phyloP scores from a whole-genome alignment of 1,140 invertebrate genomes.

The Drosophila kanapiae region DNA sequence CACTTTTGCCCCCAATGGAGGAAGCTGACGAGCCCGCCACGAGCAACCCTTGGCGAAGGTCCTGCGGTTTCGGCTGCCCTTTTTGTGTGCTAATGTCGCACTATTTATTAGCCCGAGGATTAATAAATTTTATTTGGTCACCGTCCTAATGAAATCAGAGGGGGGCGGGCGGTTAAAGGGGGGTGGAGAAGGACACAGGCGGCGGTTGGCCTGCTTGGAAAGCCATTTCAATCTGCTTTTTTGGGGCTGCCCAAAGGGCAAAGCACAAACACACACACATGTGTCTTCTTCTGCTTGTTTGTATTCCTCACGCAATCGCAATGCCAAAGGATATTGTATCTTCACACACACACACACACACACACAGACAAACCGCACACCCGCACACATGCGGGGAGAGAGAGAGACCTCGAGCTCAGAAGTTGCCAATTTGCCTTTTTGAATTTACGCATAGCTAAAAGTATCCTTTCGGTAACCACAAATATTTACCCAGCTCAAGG shows the following conservation, averaged over 20 bases:
- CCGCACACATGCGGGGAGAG: constrained; percentile 13
- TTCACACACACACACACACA: constrained; percentile 50
- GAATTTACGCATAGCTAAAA: constrained; percentile 83
- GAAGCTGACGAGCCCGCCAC: constrained; percentile 2
- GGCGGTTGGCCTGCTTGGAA: constrained; percentile 1
- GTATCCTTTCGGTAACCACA: constrained; percentile 83
- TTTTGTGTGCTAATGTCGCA: constrained; percentile 69
- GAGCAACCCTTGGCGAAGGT: constrained; percentile 49
- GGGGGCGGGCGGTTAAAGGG: constrained; percentile 33
- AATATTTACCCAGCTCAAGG: constrained; percentile 84
- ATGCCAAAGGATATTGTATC: constrained; percentile 75
- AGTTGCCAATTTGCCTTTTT: constrained; percentile 84
- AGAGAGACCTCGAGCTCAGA: constrained; percentile 33
- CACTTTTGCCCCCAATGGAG: constrained; percentile 32
- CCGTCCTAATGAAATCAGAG: constrained; percentile 81
- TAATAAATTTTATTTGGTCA: constrained; percentile 85
- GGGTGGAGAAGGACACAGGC: not conserved
- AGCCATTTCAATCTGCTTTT: constrained; percentile 48
- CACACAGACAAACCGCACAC: constrained; percentile 10
- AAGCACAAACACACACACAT: constrained; percentile 29
- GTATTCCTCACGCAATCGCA: constrained; percentile 67
- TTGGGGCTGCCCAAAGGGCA: constrained; percentile 43
- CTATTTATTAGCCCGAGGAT: constrained; percentile 84
- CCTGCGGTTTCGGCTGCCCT: constrained; percentile 56
- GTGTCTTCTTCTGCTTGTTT: constrained; percentile 62